Evolutionary conservation across 2,797 vertebrate genomes (phyloP), one percentile per base, ranked within the genome.

Genomic region (Halcyon chelicuti): DNA sequence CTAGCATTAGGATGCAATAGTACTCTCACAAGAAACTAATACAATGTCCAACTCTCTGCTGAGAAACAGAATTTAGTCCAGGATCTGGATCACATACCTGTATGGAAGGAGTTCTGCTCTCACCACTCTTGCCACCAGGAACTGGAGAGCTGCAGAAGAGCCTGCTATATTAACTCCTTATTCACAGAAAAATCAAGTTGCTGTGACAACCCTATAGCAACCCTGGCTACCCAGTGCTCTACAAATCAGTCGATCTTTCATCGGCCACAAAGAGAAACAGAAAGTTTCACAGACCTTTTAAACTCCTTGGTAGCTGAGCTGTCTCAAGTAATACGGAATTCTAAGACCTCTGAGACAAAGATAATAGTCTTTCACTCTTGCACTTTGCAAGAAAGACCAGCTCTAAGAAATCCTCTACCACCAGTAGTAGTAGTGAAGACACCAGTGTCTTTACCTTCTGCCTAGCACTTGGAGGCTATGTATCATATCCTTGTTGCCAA

Each of bases 141-240:
- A 46, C 90, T 39, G 79, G 49, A 94, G 63, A 92, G 49, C 35
- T 90, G 80, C 75, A 95, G 91, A 71, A 85, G 5, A 78, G 90
- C 76, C 80, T 80, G 47, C 46, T 68, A 84, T 71, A 3, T 92
- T 49, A 60, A 16, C 61, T 93, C 78, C 84, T 70, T 31, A 66
- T 71, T 91, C 79, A 80, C 80, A 89, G 94, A 95, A 96, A 96
- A 96, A 78, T 28, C 35, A 83, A 58, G 94, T 88, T 95, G 71
- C 93, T 94, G 89, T 80, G 90, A 93, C 83, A 97, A 96, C 91
- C 58, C 57, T 18, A 33, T 33, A 94, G 89, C 90, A 97, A 60
- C 90, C 49, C 46, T 21, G 63, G 86, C 61, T 95, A 88, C 73
- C 88, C 88, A 46, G 81, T 70, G 76, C 80, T 70, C 61, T 77